phyloP scores from a whole-genome alignment of 2,888 invertebrate genomes.

The Monoplex corrugatus region DNA sequence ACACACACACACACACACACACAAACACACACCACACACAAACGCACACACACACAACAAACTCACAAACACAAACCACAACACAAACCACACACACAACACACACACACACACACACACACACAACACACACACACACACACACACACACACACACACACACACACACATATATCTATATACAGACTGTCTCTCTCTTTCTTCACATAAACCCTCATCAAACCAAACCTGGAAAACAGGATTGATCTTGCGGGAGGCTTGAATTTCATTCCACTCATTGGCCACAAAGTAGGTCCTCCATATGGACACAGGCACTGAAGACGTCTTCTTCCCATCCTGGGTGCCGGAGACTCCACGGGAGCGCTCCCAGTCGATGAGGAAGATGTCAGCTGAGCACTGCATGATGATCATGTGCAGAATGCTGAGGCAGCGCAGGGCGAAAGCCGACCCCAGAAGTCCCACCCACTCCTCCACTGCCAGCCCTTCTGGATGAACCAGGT shows the following conservation, averaged over 20 bases:
- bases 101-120: too few relatives aligned
- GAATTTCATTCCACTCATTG: conserved; percentile 91
- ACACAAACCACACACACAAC: neutral
- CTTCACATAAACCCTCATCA: too few relatives aligned
- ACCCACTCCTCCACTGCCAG: conserved; percentile 84
- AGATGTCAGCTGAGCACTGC: conserved; percentile 86
- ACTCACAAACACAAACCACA: too few relatives aligned
- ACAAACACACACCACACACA: neutral
- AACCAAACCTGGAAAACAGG: conserved; percentile 74
- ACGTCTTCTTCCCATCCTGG: conserved; percentile 56
- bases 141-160: too few relatives aligned
- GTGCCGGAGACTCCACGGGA: conserved; percentile 81
- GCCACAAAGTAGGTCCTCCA: conserved; percentile 92
- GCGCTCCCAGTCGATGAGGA: conserved; percentile 93
- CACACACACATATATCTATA: too few relatives aligned
- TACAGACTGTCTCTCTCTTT: too few relatives aligned
- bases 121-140: too few relatives aligned
- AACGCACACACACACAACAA: neutral
- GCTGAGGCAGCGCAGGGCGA: conserved; percentile 86
- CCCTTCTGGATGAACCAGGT: conserved; percentile 84
- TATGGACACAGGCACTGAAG: conserved; percentile 83
- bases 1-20: neutral
- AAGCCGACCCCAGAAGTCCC: conserved; percentile 85
- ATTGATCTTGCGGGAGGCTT: conserved; percentile 84
- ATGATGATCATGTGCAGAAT: conserved; percentile 82